Percentiles rank a stretch among this genome's conserved stretches.
Conservation (phyloP, 2,888 invertebrate genomes). For the Formica aserva region DNA sequence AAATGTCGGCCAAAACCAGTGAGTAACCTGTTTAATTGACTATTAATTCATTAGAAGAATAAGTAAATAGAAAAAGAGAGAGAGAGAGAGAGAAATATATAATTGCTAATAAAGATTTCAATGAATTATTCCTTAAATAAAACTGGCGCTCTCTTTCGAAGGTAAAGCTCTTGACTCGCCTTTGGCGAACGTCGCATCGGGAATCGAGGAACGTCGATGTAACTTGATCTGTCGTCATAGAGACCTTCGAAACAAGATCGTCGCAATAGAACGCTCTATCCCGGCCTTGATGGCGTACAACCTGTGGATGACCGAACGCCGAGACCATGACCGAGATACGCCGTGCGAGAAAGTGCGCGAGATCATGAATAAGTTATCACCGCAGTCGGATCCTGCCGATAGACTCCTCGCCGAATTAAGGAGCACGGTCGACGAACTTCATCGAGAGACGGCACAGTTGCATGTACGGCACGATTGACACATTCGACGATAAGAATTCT, state of each 20-base stretch:
- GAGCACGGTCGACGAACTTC: slow-evolving; percentile 72
- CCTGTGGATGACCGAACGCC: slow-evolving; percentile 68
- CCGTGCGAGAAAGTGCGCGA: slow-evolving; percentile 77
- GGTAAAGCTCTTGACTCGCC: slow-evolving; percentile 25
- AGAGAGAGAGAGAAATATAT: neutral
- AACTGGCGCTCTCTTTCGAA: neutral
- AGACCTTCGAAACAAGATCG: slow-evolving; percentile 76
- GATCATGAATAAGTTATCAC: slow-evolving; percentile 76
- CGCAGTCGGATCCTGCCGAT: slow-evolving; percentile 77
- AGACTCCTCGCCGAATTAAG: slow-evolving; percentile 74
- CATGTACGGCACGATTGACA: slow-evolving; percentile 80
- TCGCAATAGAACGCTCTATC: slow-evolving; percentile 81
- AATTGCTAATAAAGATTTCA: neutral
- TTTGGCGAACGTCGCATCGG: slow-evolving; percentile 69
- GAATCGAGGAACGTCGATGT: slow-evolving; percentile 76
- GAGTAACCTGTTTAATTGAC: slow-evolving; percentile 10
- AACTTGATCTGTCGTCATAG: slow-evolving; percentile 76
- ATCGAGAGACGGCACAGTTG: slow-evolving; percentile 80
- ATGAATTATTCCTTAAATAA: neutral
- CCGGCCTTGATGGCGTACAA: slow-evolving; percentile 81
- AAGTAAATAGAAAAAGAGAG: neutral
- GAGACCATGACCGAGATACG: slow-evolving; percentile 48
- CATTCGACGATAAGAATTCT: slow-evolving; percentile 64
- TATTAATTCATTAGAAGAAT: neutral
- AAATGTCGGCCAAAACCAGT: slow-evolving; percentile 33